These are phyloP conservation scores for Aphelenchoides avenae DNA, from an alignment of 1,140 invertebrate species.

Conservation along the genomic window DNA sequence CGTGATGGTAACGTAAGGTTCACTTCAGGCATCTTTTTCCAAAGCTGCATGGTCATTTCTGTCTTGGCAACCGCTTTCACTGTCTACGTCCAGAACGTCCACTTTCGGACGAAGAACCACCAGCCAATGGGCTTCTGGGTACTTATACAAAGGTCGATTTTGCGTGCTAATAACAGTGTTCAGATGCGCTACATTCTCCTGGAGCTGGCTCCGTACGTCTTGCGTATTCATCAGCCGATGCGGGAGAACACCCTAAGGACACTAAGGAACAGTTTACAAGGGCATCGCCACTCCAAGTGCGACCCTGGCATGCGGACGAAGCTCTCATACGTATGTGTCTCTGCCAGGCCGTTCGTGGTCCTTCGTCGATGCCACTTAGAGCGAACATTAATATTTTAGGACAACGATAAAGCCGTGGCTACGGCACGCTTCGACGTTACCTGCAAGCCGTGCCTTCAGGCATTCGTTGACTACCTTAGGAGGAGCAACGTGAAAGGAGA, in stretches of 20 bases:
- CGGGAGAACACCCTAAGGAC: conserved; percentile 34
- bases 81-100: conserved; percentile 50
- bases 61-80: conserved; percentile 45
- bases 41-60: conserved; percentile 47
- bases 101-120: conserved; percentile 36
- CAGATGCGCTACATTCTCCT: conserved; percentile 47
- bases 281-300: conserved; percentile 14
- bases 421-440: not conserved
- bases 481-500: not conserved
- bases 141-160: not conserved
- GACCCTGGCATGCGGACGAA: conserved; percentile 2
- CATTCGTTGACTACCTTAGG: not conserved
- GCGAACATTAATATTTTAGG: not conserved
- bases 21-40: too few relatives aligned
- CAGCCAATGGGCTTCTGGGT: conserved; percentile 51
- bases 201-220: conserved; percentile 39
- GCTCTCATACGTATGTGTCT: not conserved
- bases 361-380: not conserved
- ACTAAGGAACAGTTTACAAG: conserved; percentile 33
- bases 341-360: not conserved
- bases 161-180: conserved; percentile 13
- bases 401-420: conserved; percentile 6
- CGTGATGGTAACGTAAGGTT: too few relatives aligned
- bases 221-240: conserved; percentile 40
- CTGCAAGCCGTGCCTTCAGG: conserved; percentile 4